phyloP scores from a whole-genome alignment of 2,797 vertebrate species.

The Simalia tracyae region DNA sequence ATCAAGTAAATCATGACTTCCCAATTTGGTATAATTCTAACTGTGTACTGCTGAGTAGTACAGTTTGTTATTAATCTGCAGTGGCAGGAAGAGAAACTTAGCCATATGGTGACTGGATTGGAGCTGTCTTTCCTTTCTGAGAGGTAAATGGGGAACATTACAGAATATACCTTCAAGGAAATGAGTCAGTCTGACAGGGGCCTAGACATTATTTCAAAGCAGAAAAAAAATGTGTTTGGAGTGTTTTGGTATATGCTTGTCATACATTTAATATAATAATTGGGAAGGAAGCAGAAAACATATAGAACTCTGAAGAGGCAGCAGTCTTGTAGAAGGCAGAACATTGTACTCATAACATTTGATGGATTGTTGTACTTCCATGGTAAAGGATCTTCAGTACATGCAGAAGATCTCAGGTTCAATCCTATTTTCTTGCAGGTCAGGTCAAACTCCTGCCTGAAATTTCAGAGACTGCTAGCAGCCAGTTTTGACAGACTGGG shows the following conservation, averaged over 20 bases:
- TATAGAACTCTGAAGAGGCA: not conserved
- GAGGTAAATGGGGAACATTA: not conserved
- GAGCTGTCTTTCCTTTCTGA: not conserved
- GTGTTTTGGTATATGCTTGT: not conserved
- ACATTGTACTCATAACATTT: not conserved
- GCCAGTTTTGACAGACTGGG: not conserved
- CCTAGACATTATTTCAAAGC: not conserved
- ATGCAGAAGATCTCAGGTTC: not conserved
- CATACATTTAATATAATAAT: not conserved
- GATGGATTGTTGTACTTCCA: not conserved
- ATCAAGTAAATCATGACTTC: not conserved
- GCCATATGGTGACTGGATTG: not conserved
- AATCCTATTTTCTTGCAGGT: not conserved
- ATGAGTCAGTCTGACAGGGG: not conserved
- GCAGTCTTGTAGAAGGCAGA: not conserved
- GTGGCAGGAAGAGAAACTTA: not conserved
- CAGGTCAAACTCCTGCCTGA: not conserved
- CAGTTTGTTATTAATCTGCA: not conserved
- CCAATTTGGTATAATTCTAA: constrained; percentile 1
- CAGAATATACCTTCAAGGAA: not conserved
- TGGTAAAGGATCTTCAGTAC: not conserved
- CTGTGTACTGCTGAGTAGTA: not conserved
- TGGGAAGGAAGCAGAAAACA: not conserved
- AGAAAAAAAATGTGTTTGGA: not conserved
- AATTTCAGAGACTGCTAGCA: not conserved